Conservation (phyloP, 2,113 vertebrate genomes). For the Aldabrachelys gigantea region DNA sequence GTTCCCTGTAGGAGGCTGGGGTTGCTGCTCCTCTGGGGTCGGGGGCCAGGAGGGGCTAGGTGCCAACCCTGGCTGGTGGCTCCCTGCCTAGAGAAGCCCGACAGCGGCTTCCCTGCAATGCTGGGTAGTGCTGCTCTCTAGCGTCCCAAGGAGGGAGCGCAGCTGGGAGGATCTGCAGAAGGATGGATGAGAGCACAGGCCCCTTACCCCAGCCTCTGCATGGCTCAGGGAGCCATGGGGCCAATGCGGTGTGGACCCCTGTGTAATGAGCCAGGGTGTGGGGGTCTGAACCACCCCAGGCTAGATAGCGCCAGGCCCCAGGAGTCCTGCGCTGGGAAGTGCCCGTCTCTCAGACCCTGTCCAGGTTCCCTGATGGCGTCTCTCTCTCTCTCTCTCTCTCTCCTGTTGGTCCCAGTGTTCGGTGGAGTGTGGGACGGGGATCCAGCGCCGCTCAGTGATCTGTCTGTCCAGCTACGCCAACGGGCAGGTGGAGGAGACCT, state of each 20-base stretch:
- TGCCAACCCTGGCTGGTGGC: background rate
- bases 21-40: background rate
- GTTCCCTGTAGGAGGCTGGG: background rate
- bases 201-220: background rate
- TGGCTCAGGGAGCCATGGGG: background rate
- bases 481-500: slow-evolving; percentile 65
- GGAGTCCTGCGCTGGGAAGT: background rate
- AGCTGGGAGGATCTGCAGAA: background rate
- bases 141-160: background rate
- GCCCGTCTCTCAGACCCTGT: background rate
- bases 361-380: background rate
- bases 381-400: background rate
- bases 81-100: background rate
- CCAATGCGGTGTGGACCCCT: background rate
- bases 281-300: background rate
- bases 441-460: slow-evolving; percentile 80
- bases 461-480: slow-evolving; percentile 75
- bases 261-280: background rate
- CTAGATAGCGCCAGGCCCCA: background rate
- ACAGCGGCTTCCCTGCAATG: background rate
- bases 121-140: background rate
- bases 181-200: background rate
- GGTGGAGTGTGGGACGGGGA: slow-evolving; percentile 76
- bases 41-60: background rate
- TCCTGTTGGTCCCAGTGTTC: slow-evolving; percentile 72